Percentiles rank a stretch among this genome's conserved stretches.
phyloP scores from a whole-genome alignment of 2,113 vertebrate genomes.

The Clarias macrocephalus region DNA sequence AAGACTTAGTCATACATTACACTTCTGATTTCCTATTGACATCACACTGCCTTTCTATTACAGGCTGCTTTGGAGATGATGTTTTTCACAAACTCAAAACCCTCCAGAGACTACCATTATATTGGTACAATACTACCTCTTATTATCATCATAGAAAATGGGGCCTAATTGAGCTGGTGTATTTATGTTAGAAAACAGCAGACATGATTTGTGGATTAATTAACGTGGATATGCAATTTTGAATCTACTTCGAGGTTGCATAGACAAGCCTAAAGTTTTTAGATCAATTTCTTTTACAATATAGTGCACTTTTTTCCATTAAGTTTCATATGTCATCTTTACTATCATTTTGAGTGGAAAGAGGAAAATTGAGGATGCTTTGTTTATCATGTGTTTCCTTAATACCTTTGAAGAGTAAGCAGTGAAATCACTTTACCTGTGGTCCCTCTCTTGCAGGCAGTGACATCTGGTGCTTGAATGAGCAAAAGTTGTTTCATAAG shows the following conservation, averaged over 20 bases:
- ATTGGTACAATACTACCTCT: conserved; percentile 62
- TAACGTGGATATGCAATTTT: background rate
- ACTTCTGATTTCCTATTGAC: background rate
- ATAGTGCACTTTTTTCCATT: background rate
- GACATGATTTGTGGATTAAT: background rate
- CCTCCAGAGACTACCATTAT: conserved; percentile 72
- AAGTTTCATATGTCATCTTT: background rate
- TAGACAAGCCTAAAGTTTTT: background rate
- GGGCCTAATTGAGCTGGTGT: background rate
- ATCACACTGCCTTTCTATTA: conserved; percentile 4
- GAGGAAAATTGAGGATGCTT: background rate
- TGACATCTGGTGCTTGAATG: conserved; percentile 69
- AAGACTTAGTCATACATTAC: background rate
- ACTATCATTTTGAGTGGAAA: background rate
- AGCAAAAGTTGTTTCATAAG: conserved; percentile 67
- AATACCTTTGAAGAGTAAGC: background rate
- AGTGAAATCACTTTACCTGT: background rate
- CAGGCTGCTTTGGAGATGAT: conserved; percentile 74
- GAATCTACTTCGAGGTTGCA: background rate
- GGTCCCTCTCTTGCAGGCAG: conserved; percentile 62
- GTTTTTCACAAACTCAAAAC: conserved; percentile 64
- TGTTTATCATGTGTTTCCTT: background rate
- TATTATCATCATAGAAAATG: background rate
- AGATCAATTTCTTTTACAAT: background rate
- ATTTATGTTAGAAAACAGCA: background rate